phyloP scores from a whole-genome alignment of 1,140 invertebrate genomes.

The Rhyzopertha dominica region DNA sequence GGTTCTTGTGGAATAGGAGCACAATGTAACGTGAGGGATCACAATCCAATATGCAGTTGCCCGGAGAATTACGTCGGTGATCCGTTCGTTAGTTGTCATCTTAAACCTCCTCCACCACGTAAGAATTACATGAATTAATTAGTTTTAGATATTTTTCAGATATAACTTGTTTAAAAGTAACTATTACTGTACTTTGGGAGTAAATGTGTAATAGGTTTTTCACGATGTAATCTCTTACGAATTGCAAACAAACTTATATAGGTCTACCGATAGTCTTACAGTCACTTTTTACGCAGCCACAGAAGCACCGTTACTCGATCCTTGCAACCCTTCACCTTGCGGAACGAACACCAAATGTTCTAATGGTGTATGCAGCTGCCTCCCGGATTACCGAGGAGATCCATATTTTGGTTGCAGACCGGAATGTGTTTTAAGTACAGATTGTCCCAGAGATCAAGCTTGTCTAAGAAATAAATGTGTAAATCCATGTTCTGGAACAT shows the following conservation, averaged over 20 bases:
- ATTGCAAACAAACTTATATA: background rate
- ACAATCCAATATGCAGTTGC: slow-evolving; percentile 58
- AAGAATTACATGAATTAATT: slow-evolving; percentile 24
- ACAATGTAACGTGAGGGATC: slow-evolving; percentile 55
- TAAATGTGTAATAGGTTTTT: slow-evolving; percentile 4
- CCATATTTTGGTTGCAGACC: slow-evolving; percentile 56
- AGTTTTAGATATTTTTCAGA: background rate
- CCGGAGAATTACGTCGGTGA: slow-evolving; percentile 54
- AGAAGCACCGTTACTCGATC: slow-evolving; percentile 26
- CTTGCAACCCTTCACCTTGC: slow-evolving; percentile 58
- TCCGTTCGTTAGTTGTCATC: slow-evolving; percentile 52
- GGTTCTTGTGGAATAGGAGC: slow-evolving; percentile 56
- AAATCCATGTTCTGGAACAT: slow-evolving; percentile 57
- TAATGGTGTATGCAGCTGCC: slow-evolving; percentile 62
- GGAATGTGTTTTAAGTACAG: slow-evolving; percentile 59
- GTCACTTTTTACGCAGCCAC: too few relatives aligned
- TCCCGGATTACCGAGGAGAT: slow-evolving; percentile 67
- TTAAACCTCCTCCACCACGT: slow-evolving; percentile 45
- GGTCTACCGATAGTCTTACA: background rate
- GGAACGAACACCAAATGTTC: slow-evolving; percentile 55
- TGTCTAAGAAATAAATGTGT: slow-evolving; percentile 58
- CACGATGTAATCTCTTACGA: slow-evolving; percentile 7
- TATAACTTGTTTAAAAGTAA: background rate
- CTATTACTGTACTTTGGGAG: background rate
- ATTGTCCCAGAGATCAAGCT: slow-evolving; percentile 55